Evolutionary conservation across 2,113 vertebrate species (phyloP).

Genomic region (Ibidorhyncha struthersii): DNA sequence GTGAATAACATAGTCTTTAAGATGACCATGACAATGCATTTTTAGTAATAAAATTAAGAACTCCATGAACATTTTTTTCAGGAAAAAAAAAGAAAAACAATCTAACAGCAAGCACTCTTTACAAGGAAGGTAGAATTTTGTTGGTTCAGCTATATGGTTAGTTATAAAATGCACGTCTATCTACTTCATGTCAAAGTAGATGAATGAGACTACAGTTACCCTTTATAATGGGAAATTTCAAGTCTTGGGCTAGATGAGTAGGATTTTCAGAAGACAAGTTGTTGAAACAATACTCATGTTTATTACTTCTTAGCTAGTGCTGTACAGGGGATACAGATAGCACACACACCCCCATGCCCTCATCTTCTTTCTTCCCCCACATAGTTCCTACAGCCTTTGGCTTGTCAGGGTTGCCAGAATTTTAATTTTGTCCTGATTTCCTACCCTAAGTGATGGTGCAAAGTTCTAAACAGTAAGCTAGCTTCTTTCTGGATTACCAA

Average conservation of each 20-base stretch:
- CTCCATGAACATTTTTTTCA: neutral
- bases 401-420: neutral
- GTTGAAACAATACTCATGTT: neutral
- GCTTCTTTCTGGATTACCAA: neutral
- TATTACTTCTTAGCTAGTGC: neutral
- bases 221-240: neutral
- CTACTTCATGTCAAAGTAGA: neutral
- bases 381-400: neutral
- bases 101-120: neutral
- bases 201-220: neutral
- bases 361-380: neutral
- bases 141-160: neutral
- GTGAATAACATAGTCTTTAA: neutral
- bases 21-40: neutral
- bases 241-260: neutral
- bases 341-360: neutral
- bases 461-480: neutral
- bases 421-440: neutral
- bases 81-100: neutral
- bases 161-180: neutral
- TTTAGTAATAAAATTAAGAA: neutral
- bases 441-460: rapidly evolving
- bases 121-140: neutral
- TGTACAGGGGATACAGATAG: neutral
- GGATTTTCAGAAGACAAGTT: neutral